Percentiles rank a stretch among this genome's conserved stretches.
phyloP scores from a whole-genome alignment of 2,888 invertebrate genomes.

The Chydorus sphaericus region DNA sequence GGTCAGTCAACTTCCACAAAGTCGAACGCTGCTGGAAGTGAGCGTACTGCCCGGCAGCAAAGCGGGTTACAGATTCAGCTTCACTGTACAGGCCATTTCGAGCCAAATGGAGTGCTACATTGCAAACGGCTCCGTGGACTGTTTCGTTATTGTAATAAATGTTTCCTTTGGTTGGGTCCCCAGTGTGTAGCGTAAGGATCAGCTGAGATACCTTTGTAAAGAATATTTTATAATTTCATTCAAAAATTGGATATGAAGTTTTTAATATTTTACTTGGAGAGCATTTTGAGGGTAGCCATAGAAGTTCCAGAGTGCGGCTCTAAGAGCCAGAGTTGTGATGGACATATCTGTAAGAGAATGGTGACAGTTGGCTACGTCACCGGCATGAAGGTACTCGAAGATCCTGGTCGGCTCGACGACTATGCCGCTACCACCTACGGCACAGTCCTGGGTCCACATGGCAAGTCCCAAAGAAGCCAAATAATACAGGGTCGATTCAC shows the following conservation, averaged over 20 bases:
- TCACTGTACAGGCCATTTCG: conserved; percentile 31
- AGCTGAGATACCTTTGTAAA: conserved; percentile 37
- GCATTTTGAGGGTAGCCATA: conserved; percentile 79
- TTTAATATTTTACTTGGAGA: conserved; percentile 35
- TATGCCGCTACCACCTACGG: conserved; percentile 7
- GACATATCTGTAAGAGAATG: conserved; percentile 68
- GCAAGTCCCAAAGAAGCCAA: conserved; percentile 57
- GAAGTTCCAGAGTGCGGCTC: conserved; percentile 70
- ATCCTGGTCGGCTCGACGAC: conserved; percentile 2
- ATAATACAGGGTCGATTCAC: conserved; percentile 50
- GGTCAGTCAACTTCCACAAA: not conserved
- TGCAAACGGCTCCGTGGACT: conserved; percentile 52
- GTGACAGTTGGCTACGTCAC: conserved; percentile 71
- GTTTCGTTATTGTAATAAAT: conserved; percentile 47
- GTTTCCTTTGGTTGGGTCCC: conserved; percentile 32
- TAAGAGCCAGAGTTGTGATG: conserved; percentile 62
- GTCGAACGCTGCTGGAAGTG: not conserved
- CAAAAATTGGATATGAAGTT: not conserved
- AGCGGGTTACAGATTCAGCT: conserved; percentile 18
- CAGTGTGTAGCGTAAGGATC: conserved; percentile 57
- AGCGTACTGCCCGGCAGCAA: not conserved
- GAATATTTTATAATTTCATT: not conserved
- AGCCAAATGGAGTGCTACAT: conserved; percentile 42
- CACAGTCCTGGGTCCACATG: conserved; percentile 46
- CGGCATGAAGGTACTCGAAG: conserved; percentile 43